phyloP scores from a whole-genome alignment of 1,140 invertebrate genomes.

The Telenomus remus region DNA sequence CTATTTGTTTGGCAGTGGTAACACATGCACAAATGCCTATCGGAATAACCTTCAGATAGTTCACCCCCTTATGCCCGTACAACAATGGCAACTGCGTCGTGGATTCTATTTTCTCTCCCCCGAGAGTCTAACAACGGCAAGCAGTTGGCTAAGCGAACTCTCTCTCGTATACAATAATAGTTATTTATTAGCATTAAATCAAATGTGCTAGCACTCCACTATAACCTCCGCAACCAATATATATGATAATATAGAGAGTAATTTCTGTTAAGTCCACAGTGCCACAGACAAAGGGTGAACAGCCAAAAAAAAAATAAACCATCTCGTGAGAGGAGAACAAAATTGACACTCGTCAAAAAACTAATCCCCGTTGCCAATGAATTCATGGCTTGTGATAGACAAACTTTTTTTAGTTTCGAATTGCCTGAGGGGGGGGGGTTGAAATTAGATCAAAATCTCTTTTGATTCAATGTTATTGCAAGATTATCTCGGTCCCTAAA shows the following conservation, averaged over 20 bases:
- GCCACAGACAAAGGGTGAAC: constrained; percentile 41
- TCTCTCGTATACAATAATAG: constrained; percentile 71
- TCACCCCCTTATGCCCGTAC: constrained; percentile 53
- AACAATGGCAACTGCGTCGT: constrained; percentile 74
- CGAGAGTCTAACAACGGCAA: constrained; percentile 61
- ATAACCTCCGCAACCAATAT: constrained; percentile 66
- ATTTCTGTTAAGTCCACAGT: constrained; percentile 68
- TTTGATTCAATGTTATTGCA: constrained; percentile 3
- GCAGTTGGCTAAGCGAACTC: constrained; percentile 55
- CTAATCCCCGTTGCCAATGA: too few species aligned
- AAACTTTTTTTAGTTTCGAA: too few species aligned
- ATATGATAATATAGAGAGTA: constrained; percentile 75
- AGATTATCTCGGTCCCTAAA: background rate
- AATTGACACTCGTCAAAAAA: background rate
- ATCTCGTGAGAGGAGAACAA: constrained; percentile 13
- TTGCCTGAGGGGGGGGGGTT: too few species aligned
- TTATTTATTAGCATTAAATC: constrained; percentile 76
- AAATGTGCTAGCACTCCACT: constrained; percentile 69
- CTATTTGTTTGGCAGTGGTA: background rate
- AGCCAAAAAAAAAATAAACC: too few species aligned
- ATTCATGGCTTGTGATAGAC: too few species aligned
- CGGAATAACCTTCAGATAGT: constrained; percentile 39
- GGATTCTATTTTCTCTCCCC: constrained; percentile 75
- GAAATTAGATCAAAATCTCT: background rate
- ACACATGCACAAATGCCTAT: constrained; percentile 15